phyloP scores from a whole-genome alignment of 2,888 invertebrate species.

The Pteria penguin region DNA sequence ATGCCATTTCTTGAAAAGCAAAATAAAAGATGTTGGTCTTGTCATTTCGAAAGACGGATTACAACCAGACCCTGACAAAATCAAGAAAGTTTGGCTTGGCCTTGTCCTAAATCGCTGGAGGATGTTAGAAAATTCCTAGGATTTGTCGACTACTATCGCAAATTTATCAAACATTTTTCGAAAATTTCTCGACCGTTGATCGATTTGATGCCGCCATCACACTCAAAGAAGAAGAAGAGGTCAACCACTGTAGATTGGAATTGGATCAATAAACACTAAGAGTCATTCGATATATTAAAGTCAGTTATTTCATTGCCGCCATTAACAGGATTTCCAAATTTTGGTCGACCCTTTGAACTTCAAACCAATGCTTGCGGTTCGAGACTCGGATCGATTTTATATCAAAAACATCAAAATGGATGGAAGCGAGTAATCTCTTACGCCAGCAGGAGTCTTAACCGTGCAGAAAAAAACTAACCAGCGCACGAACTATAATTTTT shows the following conservation, averaged over 20 bases:
- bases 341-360: slow-evolving; percentile 6
- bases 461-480: background rate
- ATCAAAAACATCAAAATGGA: background rate
- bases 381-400: slow-evolving; percentile 10
- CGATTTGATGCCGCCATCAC: slow-evolving; percentile 17
- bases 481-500: slow-evolving; percentile 28
- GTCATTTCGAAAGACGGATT: slow-evolving; percentile 4
- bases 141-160: slow-evolving; percentile 29
- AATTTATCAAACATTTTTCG: slow-evolving; percentile 28
- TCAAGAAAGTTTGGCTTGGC: slow-evolving; percentile 31
- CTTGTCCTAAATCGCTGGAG: slow-evolving; percentile 26
- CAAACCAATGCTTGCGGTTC: slow-evolving; percentile 13
- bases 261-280: slow-evolving; percentile 8
- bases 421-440: no score
- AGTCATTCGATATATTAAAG: slow-evolving; percentile 10
- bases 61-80: slow-evolving; percentile 7
- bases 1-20: slow-evolving; percentile 21
- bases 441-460: background rate
- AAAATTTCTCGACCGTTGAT: slow-evolving; percentile 28
- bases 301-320: slow-evolving; percentile 1
- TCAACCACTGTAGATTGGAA: background rate
- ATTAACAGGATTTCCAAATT: slow-evolving; percentile 14
- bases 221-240: background rate
- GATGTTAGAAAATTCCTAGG: slow-evolving; percentile 32
- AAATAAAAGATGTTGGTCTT: slow-evolving; percentile 34